These are phyloP conservation scores for Coreius guichenoti DNA, from an alignment of 2,797 vertebrate species.

Conservation along the genomic window DNA sequence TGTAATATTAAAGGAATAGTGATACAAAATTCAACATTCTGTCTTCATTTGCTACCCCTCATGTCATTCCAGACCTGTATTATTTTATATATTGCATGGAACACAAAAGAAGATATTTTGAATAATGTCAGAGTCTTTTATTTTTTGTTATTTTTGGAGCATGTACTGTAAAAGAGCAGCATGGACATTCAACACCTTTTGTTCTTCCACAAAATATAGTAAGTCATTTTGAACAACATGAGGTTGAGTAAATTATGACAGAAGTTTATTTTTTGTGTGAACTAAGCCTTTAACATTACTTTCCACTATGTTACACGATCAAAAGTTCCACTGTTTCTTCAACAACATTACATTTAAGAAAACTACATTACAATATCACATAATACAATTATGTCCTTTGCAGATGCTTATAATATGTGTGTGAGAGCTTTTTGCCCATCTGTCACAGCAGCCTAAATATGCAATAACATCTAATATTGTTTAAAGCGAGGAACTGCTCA, in stretches of 20 bases:
- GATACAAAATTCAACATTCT: background rate
- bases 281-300: background rate
- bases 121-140: background rate
- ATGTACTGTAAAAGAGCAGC: background rate
- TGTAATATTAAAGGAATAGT: background rate
- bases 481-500: conserved; percentile 20
- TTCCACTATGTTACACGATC: background rate
- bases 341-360: conserved; percentile 10
- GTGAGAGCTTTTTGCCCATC: background rate
- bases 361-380: conserved; percentile 25
- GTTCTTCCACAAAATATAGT: background rate
- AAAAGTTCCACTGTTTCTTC: conserved; percentile 2
- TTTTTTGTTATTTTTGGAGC: background rate
- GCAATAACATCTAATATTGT: conserved; percentile 36
- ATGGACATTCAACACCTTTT: background rate
- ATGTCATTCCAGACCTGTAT: too few relatives aligned
- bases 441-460: conserved; percentile 26
- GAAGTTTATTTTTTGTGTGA: background rate
- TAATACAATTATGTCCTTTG: background rate
- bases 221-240: background rate
- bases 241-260: background rate
- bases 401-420: conserved; percentile 13
- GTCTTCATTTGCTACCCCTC: background rate
- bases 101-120: background rate
- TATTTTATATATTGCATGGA: background rate